phyloP scores from a whole-genome alignment of 2,888 invertebrate species.

The Cataglyphis rosenhaueri region DNA sequence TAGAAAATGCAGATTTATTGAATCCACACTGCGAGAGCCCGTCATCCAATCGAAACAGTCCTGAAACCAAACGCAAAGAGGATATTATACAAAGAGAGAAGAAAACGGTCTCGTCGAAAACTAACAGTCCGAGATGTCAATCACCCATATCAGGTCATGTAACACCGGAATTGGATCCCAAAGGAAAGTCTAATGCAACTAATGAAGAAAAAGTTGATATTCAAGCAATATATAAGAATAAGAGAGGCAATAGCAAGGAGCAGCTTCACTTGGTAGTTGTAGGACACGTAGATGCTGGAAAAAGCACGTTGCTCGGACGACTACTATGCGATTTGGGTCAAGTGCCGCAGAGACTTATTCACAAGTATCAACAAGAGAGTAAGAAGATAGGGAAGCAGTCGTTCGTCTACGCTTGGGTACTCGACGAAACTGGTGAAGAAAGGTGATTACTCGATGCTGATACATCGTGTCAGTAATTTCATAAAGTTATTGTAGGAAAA shows the following conservation, averaged over 20 bases:
- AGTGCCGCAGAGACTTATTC: conserved; percentile 87
- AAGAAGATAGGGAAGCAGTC: conserved; percentile 99
- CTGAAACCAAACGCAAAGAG: conserved; percentile 77
- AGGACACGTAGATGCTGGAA: conserved; percentile 99
- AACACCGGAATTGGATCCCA: conserved; percentile 76
- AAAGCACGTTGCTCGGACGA: conserved; percentile 98
- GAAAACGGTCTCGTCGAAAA: conserved; percentile 76
- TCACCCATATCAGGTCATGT: conserved; percentile 89
- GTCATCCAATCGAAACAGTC: conserved; percentile 77
- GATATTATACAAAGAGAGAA: conserved; percentile 83
- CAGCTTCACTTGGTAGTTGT: conserved; percentile 96
- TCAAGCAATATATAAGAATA: conserved; percentile 89
- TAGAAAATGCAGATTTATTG: conserved; percentile 75
- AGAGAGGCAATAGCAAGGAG: conserved; percentile 93
- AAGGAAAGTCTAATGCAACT: conserved; percentile 81
- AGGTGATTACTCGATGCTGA: conserved; percentile 85
- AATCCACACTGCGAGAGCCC: conserved; percentile 81
- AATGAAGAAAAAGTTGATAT: conserved; percentile 88
- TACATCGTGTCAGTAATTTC: background rate
- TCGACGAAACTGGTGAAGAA: conserved; percentile 99
- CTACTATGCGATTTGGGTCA: conserved; percentile 94
- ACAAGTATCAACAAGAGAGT: conserved; percentile 99
- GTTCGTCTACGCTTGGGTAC: conserved; percentile 99
- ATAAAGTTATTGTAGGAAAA: background rate
- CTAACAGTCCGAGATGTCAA: conserved; percentile 89